A percentile compares a stretch with the other conserved stretches of the same genome.
Evolutionary conservation across 2,888 invertebrate species (phyloP).

Genomic region (Hypomecis punctinalis): DNA sequence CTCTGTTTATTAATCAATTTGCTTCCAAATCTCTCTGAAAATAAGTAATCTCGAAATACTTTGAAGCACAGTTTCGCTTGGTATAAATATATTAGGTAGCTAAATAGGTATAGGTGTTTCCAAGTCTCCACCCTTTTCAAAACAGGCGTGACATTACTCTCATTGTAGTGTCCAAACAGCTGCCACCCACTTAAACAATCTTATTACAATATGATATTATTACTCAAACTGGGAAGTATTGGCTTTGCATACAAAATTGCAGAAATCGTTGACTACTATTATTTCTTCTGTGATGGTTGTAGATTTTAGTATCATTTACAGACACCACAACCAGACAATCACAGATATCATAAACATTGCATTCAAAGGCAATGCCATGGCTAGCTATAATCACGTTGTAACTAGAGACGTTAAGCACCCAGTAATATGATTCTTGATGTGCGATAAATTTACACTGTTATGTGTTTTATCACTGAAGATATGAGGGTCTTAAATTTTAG

Average conservation of each 20-base stretch:
- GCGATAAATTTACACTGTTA: background rate
- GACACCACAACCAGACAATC: too few relatives aligned
- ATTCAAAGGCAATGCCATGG: background rate
- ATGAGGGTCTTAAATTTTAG: background rate
- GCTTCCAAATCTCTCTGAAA: too few relatives aligned
- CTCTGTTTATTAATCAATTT: too few relatives aligned
- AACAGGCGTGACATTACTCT: slow-evolving; percentile 24
- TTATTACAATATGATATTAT: slow-evolving; percentile 63
- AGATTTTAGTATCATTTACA: too few relatives aligned
- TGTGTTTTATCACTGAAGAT: background rate
- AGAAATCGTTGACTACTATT: background rate
- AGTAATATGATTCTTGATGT: background rate
- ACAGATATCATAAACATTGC: background rate
- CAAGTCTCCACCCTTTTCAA: slow-evolving; percentile 23
- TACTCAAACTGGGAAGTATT: slow-evolving; percentile 59
- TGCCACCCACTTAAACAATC: slow-evolving; percentile 50
- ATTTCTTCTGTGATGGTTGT: too few relatives aligned
- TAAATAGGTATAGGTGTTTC: background rate
- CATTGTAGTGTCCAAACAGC: slow-evolving; percentile 53
- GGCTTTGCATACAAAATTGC: slow-evolving; percentile 17
- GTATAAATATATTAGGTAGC: too few relatives aligned
- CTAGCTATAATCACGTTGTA: background rate
- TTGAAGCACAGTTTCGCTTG: too few relatives aligned
- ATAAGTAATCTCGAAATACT: too few relatives aligned
- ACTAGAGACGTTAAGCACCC: background rate